A percentile compares a stretch with the other conserved stretches of the same genome.
These are phyloP conservation scores for Protobothrops mucrosquamatus DNA, from an alignment of 2,113 vertebrate species.

Conservation along the genomic window DNA sequence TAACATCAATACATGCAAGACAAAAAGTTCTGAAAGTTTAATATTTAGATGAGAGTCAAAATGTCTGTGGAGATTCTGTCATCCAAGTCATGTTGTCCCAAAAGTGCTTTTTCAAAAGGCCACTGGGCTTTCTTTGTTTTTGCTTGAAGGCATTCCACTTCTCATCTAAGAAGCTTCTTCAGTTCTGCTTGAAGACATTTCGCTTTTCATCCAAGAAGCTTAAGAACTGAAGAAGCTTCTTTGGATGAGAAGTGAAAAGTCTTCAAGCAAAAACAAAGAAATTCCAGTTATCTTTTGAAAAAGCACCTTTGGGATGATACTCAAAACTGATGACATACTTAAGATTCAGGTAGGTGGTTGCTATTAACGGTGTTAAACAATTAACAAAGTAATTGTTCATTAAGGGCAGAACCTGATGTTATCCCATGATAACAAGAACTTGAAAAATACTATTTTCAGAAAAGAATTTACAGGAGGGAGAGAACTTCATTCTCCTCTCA, in stretches of 20 bases:
- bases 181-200: background rate
- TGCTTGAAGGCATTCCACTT: background rate
- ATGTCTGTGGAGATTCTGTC: background rate
- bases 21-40: background rate
- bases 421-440: background rate
- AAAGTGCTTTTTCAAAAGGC: background rate
- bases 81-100: background rate
- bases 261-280: background rate
- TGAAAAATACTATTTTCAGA: background rate
- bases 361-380: background rate
- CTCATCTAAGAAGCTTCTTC: background rate
- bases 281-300: background rate
- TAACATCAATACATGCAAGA: background rate
- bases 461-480: background rate
- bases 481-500: background rate
- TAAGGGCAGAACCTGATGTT: background rate
- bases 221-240: background rate
- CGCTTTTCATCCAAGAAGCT: background rate
- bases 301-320: background rate
- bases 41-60: background rate
- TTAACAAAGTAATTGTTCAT: background rate
- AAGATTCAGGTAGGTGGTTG: background rate
- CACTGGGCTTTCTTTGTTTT: background rate
- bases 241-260: background rate
- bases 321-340: background rate